These are phyloP conservation scores for Tiaroga cobitis DNA, from an alignment of 2,797 vertebrate species.

Conservation along the genomic window DNA sequence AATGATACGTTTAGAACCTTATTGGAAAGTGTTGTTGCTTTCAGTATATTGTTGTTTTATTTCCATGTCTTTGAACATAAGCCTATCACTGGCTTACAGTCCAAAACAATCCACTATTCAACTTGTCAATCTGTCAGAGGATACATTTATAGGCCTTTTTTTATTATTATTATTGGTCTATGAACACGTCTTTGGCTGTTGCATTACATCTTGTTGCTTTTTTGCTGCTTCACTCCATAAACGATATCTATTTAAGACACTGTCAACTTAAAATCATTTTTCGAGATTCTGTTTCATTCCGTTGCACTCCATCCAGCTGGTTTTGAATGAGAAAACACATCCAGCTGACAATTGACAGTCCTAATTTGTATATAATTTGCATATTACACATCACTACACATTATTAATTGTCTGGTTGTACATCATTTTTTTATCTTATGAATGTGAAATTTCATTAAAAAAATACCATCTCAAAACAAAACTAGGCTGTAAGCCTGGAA, in stretches of 20 bases:
- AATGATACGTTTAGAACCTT: neutral
- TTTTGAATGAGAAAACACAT: slow-evolving; percentile 37
- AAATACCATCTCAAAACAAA: slow-evolving; percentile 30
- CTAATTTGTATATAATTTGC: slow-evolving; percentile 32
- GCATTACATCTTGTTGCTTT: slow-evolving; percentile 16
- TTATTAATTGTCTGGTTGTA: slow-evolving; percentile 25
- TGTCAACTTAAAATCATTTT: slow-evolving; percentile 18
- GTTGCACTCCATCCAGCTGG: slow-evolving; percentile 29
- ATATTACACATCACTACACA: slow-evolving; percentile 25
- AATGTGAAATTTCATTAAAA: slow-evolving; percentile 16
- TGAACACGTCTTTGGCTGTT: slow-evolving; percentile 5
- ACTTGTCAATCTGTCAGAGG: slow-evolving; percentile 8
- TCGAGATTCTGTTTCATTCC: slow-evolving; percentile 7
- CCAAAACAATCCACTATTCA: neutral
- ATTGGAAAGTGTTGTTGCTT: neutral
- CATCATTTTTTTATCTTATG: neutral
- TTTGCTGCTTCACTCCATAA: neutral
- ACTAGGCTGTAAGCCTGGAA: slow-evolving; percentile 15
- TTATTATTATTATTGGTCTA: neutral
- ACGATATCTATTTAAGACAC: neutral
- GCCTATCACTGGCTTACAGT: neutral
- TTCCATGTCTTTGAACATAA: neutral
- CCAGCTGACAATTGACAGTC: slow-evolving; percentile 24
- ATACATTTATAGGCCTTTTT: neutral
- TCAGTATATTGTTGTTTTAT: neutral